Evolutionary conservation across 2,888 invertebrate species (phyloP).

Genomic region (Halocaridina rubra): DNA sequence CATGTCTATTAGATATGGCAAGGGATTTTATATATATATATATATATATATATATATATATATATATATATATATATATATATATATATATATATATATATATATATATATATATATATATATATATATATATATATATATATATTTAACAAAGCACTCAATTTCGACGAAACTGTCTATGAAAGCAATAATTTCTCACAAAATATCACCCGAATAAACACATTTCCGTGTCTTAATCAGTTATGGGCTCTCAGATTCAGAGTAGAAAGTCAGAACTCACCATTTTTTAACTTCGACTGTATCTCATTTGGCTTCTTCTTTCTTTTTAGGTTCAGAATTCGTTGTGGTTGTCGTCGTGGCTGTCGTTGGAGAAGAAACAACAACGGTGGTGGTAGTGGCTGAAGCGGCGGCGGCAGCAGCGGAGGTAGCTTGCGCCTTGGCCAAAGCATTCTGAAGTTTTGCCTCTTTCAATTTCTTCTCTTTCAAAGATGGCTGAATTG

Average conservation of each 20-base stretch:
- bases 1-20: too few relatives aligned
- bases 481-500: slow-evolving; percentile 20
- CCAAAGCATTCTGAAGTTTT: slow-evolving; percentile 6
- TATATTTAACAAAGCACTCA: too few relatives aligned
- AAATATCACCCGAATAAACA: not conserved
- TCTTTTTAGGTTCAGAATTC: not conserved
- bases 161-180: too few relatives aligned
- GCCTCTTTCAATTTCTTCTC: slow-evolving; percentile 27
- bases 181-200: not conserved
- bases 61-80: too few relatives aligned
- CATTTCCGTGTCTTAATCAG: too few relatives aligned
- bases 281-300: slow-evolving; percentile 23
- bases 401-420: not conserved
- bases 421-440: not conserved
- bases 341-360: not conserved
- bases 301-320: slow-evolving; percentile 23
- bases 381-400: not conserved
- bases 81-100: too few relatives aligned
- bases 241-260: too few relatives aligned
- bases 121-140: too few relatives aligned
- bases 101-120: too few relatives aligned
- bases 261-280: not conserved
- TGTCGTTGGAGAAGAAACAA: not conserved
- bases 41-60: too few relatives aligned
- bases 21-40: too few relatives aligned